A percentile compares a stretch with the other conserved stretches of the same genome.
Conservation (phyloP, 1,140 invertebrate genomes). For the Drosophila truncata region DNA sequence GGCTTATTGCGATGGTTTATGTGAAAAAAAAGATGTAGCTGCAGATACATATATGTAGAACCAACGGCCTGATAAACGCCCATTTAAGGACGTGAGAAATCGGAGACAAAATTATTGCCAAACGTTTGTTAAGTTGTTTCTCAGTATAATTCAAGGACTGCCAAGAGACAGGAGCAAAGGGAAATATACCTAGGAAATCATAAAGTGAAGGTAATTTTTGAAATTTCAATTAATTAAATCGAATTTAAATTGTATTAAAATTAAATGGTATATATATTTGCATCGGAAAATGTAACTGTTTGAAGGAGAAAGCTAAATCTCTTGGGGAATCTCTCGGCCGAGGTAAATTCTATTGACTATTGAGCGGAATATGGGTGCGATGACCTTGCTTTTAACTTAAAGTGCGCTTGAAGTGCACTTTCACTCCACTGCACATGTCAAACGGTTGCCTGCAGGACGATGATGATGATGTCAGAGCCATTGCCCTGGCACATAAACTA, state of each 20-base stretch:
- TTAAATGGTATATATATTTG: too few species aligned
- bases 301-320: too few species aligned
- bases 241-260: too few species aligned
- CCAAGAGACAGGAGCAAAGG: too few species aligned
- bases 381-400: slow-evolving; percentile 11
- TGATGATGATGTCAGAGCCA: slow-evolving; percentile 22
- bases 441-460: not conserved
- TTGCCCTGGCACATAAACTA: slow-evolving; percentile 19
- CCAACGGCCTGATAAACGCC: not conserved
- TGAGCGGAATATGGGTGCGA: slow-evolving; percentile 1
- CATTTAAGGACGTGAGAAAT: not conserved
- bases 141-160: not conserved
- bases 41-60: not conserved
- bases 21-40: not conserved
- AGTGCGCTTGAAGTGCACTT: slow-evolving; percentile 10
- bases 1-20: not conserved
- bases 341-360: not conserved
- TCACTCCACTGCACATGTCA: slow-evolving; percentile 13
- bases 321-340: not conserved
- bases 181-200: too few species aligned
- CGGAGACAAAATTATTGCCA: not conserved
- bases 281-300: too few species aligned
- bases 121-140: not conserved
- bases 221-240: too few species aligned
- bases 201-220: too few species aligned